A percentile compares a stretch with the other conserved stretches of the same genome.
Conservation (phyloP, 1,140 invertebrate genomes). For the Drosophila kepulauana region DNA sequence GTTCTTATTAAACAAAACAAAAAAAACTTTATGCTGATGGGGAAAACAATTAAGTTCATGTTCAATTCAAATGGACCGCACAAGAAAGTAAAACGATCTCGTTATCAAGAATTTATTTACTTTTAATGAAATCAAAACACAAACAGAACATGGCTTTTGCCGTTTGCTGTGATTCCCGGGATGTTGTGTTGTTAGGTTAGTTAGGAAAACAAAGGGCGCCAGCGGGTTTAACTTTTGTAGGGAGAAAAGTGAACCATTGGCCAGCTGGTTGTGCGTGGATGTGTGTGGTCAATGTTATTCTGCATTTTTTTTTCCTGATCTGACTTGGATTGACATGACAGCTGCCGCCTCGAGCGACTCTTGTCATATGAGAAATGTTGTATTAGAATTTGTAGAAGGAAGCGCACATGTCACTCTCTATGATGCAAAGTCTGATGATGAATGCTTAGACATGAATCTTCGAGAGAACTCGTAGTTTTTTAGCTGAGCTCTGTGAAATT, state of each 20-base stretch:
- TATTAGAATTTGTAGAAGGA: conserved; percentile 3
- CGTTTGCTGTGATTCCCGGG: conserved; percentile 21
- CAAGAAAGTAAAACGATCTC: conserved; percentile 54
- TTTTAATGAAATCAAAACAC: conserved; percentile 67
- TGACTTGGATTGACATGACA: conserved; percentile 44
- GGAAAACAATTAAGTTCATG: conserved; percentile 5
- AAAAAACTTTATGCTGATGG: conserved; percentile 30
- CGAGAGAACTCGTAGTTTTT: conserved; percentile 19
- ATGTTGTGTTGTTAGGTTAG: conserved; percentile 43
- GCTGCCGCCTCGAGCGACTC: conserved; percentile 37
- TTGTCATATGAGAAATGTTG: conserved; percentile 33
- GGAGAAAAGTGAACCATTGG: conserved; percentile 9
- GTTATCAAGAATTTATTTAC: conserved; percentile 67
- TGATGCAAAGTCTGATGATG: conserved; percentile 6
- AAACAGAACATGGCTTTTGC: conserved; percentile 41
- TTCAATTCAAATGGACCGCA: conserved; percentile 15
- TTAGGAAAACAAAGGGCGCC: conserved; percentile 45
- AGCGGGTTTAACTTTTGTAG: conserved; percentile 23
- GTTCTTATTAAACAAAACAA: conserved; percentile 49
- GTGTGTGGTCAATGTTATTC: conserved; percentile 32
- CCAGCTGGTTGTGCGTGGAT: background rate
- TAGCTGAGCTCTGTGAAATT: conserved; percentile 10
- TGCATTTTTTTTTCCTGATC: conserved; percentile 19
- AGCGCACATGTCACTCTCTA: background rate
- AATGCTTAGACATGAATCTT: background rate